Percentiles rank a stretch among this genome's conserved stretches.
Conservation (phyloP, 2,888 invertebrate species). For the Pasiphila rectangulata region DNA sequence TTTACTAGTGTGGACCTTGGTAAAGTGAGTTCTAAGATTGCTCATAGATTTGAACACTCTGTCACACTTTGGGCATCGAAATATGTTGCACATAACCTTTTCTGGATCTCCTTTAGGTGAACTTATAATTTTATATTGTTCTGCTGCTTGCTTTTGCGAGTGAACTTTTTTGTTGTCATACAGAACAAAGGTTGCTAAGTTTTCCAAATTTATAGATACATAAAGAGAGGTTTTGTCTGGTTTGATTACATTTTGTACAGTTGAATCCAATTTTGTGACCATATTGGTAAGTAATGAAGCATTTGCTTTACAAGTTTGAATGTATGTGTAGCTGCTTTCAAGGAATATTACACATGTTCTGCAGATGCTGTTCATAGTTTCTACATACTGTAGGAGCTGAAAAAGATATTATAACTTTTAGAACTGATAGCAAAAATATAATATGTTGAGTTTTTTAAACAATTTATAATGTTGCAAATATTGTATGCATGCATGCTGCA, state of each 20-base stretch:
- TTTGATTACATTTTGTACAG: constrained; percentile 33
- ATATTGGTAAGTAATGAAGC: constrained; percentile 39
- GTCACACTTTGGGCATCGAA: constrained; percentile 53
- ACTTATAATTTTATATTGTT: constrained; percentile 36
- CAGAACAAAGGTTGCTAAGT: constrained; percentile 44
- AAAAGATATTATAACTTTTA: too few relatives aligned
- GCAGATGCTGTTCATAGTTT: constrained; percentile 49
- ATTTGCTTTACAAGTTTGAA: constrained; percentile 44
- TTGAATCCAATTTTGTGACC: constrained; percentile 45
- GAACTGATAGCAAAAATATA: not conserved
- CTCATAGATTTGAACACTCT: constrained; percentile 45
- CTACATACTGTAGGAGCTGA: constrained; percentile 48
- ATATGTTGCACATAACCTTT: constrained; percentile 28
- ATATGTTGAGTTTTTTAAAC: too few relatives aligned
- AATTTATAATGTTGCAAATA: too few relatives aligned
- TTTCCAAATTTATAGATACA: constrained; percentile 45
- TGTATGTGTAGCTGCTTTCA: constrained; percentile 51
- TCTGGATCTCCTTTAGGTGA: constrained; percentile 22
- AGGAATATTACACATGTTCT: constrained; percentile 45
- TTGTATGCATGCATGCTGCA: too few relatives aligned
- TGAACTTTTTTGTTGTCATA: constrained; percentile 42
- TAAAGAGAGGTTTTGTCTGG: constrained; percentile 44
- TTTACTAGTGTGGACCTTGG: constrained; percentile 57
- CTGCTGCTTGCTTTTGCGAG: constrained; percentile 37
- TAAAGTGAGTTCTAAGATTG: constrained; percentile 52